Evolutionary conservation across 2,113 vertebrate species (phyloP), one percentile per base, ranked within the genome.

Genomic region (Chlorodrepanis virens): DNA sequence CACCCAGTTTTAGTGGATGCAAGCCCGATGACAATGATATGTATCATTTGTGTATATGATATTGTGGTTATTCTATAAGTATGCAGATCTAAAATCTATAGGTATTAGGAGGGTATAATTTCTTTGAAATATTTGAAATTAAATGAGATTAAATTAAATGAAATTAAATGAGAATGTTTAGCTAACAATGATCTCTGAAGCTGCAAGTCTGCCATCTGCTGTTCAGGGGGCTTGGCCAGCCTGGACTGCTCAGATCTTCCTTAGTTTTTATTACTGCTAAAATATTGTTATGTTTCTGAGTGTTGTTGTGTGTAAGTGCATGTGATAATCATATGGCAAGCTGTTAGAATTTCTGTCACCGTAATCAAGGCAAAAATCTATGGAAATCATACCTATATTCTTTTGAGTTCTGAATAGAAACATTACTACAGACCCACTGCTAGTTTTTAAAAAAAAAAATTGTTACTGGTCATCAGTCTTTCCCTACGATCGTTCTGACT

Each of bases 141-240:
- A 39, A 57, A 57, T 52, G 20, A 11, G 39, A 56, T 52, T 22
- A 40, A 63, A 37, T 24, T 2, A 39, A 29, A 40, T 27, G 3
- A 61, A 83, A 71, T 14, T 9, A 24, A 68, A 75, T 59, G 20
- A 17, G 44, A 49, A 24, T 7, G 4, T 74, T 60, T 64, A 76
- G n/a, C 33, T 64, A 60, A 39, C 56, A 14, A 49, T 50, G 37
- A 22, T 52, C 44, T 54, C 1, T 83, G 75, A 75, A 96, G 59
- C 45, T 91, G 57, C 94, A 87, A 87, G 91, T 79, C 74, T 94
- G 91, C 95, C 95, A 94, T 87, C 95, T 96, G 93, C 93, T 91
- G 94, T 75, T 68, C 28, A 79, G 44, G 22, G 33, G 17, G 3
- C 56, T 83, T 40, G n/a, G 45, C 61, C 57, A 57, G 8, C 35